phyloP scores from a whole-genome alignment of 2,888 invertebrate genomes.

The Deroplatys truncata region DNA sequence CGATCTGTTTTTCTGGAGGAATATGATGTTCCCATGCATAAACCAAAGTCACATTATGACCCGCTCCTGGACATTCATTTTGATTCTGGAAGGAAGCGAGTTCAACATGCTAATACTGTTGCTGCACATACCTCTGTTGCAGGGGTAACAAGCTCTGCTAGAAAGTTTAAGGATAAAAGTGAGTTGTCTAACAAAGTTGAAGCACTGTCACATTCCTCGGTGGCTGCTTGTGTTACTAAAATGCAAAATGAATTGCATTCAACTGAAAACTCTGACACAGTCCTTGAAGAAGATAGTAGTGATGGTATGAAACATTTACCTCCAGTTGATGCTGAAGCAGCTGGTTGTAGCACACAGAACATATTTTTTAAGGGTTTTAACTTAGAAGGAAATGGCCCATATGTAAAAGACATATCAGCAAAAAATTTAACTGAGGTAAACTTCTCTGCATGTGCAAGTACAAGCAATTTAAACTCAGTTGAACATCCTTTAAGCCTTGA shows the following conservation, averaged over 20 bases:
- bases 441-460: neutral
- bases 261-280: neutral
- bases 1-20: neutral
- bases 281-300: neutral
- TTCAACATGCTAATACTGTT: neutral
- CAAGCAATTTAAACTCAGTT: neutral
- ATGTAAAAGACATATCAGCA: neutral
- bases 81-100: neutral
- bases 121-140: no score
- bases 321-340: neutral
- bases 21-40: neutral
- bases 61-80: neutral
- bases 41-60: neutral
- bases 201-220: neutral
- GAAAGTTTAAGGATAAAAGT: no score
- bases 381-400: neutral
- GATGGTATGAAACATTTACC: neutral
- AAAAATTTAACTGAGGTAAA: neutral
- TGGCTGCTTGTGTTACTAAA: neutral
- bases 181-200: neutral
- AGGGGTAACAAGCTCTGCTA: no score
- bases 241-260: neutral
- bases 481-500: neutral
- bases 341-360: neutral
- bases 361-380: neutral